Evolutionary conservation across 2,888 invertebrate genomes (phyloP).

Genomic region (Panorpa germanica): DNA sequence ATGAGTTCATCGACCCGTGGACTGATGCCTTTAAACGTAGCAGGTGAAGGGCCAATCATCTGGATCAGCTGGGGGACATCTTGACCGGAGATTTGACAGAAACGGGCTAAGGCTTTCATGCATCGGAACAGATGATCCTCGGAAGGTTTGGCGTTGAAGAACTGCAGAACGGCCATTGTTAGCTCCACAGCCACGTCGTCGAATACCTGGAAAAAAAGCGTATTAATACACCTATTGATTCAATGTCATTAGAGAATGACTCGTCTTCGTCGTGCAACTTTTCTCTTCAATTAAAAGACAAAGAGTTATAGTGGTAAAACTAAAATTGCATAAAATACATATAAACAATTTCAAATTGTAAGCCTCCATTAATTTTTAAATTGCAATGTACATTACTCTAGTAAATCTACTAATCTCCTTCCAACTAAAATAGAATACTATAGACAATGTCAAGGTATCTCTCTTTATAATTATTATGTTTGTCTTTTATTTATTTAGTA

Average conservation of each 20-base stretch:
- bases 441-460: too few species aligned
- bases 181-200: slow-evolving; percentile 86
- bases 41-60: slow-evolving; percentile 78
- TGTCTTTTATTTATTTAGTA: too few species aligned
- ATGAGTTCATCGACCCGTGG: slow-evolving; percentile 65
- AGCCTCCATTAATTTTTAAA: too few species aligned
- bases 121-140: slow-evolving; percentile 69
- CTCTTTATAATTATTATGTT: too few species aligned
- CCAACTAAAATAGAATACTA: too few species aligned
- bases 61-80: slow-evolving; percentile 80
- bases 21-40: slow-evolving; percentile 63
- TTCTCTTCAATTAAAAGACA: neutral
- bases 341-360: neutral
- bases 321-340: neutral
- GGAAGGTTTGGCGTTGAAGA: slow-evolving; percentile 56
- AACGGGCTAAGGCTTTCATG: slow-evolving; percentile 56
- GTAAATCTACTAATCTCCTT: too few species aligned
- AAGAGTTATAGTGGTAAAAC: neutral
- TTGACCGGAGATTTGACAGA: slow-evolving; percentile 52
- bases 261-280: too few species aligned
- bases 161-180: slow-evolving; percentile 80
- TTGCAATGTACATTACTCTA: too few species aligned
- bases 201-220: slow-evolving; percentile 47
- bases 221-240: slow-evolving; percentile 9
- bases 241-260: slow-evolving; percentile 7